A percentile compares a stretch with the other conserved stretches of the same genome.
Evolutionary conservation across 1,140 invertebrate species (phyloP).

Genomic region (Coelopa frigida): DNA sequence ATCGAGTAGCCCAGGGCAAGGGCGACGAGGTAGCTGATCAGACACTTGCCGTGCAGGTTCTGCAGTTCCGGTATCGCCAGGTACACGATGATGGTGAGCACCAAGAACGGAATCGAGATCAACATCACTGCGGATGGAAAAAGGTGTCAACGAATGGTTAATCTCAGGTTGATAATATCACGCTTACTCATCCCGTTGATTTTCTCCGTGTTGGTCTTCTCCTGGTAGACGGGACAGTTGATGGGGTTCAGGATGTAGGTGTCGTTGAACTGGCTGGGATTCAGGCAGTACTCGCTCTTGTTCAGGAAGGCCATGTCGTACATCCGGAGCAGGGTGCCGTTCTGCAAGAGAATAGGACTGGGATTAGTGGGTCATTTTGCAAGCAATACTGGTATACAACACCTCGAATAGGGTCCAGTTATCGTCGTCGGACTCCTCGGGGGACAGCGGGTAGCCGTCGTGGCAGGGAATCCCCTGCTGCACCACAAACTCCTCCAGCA

Average conservation of each 20-base stretch:
- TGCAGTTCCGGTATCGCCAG: slow-evolving; percentile 57
- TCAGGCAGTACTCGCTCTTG: slow-evolving; percentile 30
- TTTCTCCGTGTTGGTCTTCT: background rate
- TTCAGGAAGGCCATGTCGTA: background rate
- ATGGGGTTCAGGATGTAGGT: slow-evolving; percentile 9
- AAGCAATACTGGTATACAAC: background rate
- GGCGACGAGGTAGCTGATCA: slow-evolving; percentile 62
- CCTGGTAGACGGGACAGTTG: slow-evolving; percentile 8
- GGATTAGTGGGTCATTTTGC: background rate
- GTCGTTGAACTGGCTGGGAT: slow-evolving; percentile 11
- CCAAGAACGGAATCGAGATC: slow-evolving; percentile 59
- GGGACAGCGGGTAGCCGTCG: slow-evolving; percentile 13
- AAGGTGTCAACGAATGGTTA: background rate
- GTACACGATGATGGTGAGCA: slow-evolving; percentile 62
- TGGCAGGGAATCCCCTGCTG: slow-evolving; percentile 22
- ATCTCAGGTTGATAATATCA: background rate
- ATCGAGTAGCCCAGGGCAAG: slow-evolving; percentile 55
- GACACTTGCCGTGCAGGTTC: slow-evolving; percentile 63
- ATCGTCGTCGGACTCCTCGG: slow-evolving; percentile 5
- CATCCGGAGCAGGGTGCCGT: slow-evolving; percentile 18
- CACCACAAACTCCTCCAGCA: slow-evolving; percentile 23
- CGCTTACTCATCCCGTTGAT: slow-evolving; percentile 9
- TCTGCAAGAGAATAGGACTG: slow-evolving; percentile 11
- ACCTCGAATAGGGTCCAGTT: slow-evolving; percentile 30
- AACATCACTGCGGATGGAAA: slow-evolving; percentile 49